Evolutionary conservation across 2,797 vertebrate species (phyloP).

Genomic region (Rhinichthys osculus): DNA sequence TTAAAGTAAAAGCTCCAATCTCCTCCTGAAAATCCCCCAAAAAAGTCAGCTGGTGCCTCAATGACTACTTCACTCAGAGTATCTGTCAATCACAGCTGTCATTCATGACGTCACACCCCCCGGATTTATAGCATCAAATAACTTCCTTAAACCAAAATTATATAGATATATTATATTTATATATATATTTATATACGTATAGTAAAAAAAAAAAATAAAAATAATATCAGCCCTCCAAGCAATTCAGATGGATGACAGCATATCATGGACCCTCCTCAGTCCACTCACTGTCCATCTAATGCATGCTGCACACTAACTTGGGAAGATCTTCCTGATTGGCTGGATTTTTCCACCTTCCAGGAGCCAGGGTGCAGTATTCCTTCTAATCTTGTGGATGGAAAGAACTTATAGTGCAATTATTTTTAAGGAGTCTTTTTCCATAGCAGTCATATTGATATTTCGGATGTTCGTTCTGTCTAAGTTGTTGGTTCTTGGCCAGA

Average conservation of each 20-base stretch:
- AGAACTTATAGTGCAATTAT: background rate
- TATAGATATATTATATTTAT: too few species aligned
- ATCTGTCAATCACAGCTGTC: too few species aligned
- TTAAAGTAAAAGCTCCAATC: too few species aligned
- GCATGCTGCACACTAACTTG: background rate
- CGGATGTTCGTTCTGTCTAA: background rate
- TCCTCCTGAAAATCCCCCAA: too few species aligned
- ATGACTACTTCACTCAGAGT: too few species aligned
- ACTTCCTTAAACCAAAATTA: too few species aligned
- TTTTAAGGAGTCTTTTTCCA: conserved; percentile 14
- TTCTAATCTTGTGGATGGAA: background rate
- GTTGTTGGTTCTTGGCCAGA: background rate
- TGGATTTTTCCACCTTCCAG: background rate
- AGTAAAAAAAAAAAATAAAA: too few species aligned
- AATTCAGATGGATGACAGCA: background rate
- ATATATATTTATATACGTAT: too few species aligned
- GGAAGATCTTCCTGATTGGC: background rate
- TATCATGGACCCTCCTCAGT: background rate
- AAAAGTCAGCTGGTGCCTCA: too few species aligned
- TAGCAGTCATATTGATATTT: background rate
- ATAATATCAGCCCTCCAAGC: background rate
- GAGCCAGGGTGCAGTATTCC: background rate
- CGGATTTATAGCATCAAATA: too few species aligned
- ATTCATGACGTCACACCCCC: too few species aligned
- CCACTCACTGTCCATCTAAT: background rate